Base-by-base conservation (phyloP, 2,888 invertebrate species). In the Yponomeuta cagnagella region DNA sequence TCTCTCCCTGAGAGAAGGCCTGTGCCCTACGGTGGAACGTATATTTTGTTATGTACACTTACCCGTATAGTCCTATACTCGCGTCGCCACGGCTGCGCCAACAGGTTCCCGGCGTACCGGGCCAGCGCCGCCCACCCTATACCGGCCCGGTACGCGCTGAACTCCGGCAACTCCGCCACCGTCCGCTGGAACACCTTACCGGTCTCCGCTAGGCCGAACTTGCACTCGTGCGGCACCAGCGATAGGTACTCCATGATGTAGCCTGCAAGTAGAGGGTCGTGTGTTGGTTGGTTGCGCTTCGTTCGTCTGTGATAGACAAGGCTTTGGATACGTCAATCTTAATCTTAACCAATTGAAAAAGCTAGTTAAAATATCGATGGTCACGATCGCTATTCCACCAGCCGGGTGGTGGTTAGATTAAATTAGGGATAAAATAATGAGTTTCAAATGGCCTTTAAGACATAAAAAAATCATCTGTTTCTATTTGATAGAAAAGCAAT, bases 21-120 rank as follows among this genome's bases (percentile, higher is more conserved):
- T 23, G 23, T 23, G 23, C 23, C 23, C 23, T 23, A 23, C 23
- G 23, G 23, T 23, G 23, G 1, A 1, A 23, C 23, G 23, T 23
- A 23, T 23, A 23, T 23, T 23, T 0, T 23, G 23, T 23, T 23
- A 23, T 23, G 23, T 23, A 23, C 23, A 23, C 85, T 84, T 81
- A 97, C 97, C 93, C 96, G 95, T 73, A 98, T 94, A 73, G 94
- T 94, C 77, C 94, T 93, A 83, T 96, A 98, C 84, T 98, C 98
- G 83, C 95, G 96, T 76, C 98, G 91, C 98, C 98, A 98, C 5
- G 97, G 97, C 82, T 97, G 97, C 15, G 95, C 94, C 70, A 97
- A 91, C 73, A 98, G 90, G 87, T 98, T 97, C 72, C 95, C 95
- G 2, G 97, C 97, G 84, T 98, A 98, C 75, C 96, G 93, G 73